These are phyloP conservation scores for Ectropis grisescens DNA, from an alignment of 1,140 invertebrate species.

Conservation along the genomic window DNA sequence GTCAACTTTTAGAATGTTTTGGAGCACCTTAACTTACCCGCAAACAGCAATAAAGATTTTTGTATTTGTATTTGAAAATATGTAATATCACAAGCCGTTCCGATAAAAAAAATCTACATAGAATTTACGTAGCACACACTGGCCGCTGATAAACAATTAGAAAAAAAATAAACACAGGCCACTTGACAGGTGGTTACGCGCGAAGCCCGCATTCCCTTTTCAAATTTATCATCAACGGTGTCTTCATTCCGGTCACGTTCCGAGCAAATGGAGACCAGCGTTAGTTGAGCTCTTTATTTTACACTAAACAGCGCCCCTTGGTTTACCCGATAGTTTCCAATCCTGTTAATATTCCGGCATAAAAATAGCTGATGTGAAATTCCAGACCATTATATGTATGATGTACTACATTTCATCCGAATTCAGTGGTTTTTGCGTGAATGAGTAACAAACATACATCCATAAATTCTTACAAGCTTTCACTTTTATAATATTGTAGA, in stretches of 20 bases:
- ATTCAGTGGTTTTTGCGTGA: too few species aligned
- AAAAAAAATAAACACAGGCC: conserved; percentile 15
- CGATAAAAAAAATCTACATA: not conserved
- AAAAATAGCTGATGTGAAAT: too few species aligned
- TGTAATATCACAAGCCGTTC: not conserved
- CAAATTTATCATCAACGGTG: conserved; percentile 12
- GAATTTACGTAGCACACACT: not conserved
- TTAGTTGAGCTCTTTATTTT: conserved; percentile 8
- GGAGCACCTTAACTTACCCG: too few species aligned
- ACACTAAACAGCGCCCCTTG: too few species aligned
- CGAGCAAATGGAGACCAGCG: conserved; percentile 8
- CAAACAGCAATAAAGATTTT: too few species aligned
- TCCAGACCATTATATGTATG: not conserved
- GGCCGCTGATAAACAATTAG: not conserved
- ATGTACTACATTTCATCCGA: not conserved
- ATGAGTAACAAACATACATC: too few species aligned
- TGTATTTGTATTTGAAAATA: not conserved
- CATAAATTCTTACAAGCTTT: too few species aligned
- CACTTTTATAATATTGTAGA: not conserved
- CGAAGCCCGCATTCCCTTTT: conserved; percentile 32
- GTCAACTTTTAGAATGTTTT: too few species aligned
- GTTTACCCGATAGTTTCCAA: conserved; percentile 7
- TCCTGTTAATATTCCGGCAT: too few species aligned
- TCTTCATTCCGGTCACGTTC: conserved; percentile 30
- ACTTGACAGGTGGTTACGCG: conserved; percentile 28